A percentile compares a stretch with the other conserved stretches of the same genome.
These are phyloP conservation scores for Andrena haemorrhoa DNA, from an alignment of 2,888 invertebrate species.

Conservation along the genomic window DNA sequence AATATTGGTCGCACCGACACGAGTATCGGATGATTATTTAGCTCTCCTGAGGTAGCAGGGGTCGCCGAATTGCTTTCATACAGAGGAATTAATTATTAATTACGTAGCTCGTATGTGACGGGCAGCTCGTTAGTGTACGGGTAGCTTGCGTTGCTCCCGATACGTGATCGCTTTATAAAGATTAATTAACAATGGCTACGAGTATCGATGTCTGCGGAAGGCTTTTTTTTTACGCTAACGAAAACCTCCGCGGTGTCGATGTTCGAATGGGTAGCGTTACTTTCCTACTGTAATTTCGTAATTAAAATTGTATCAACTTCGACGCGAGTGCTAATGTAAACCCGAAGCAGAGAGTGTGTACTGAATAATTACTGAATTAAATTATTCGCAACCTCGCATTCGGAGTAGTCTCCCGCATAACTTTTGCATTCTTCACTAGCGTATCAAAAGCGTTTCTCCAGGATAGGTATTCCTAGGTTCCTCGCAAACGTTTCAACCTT, in stretches of 20 bases:
- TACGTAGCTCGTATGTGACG: conserved; percentile 51
- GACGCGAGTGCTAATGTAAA: not conserved
- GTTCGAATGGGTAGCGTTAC: not conserved
- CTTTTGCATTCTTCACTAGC: no score
- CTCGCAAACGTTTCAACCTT: no score
- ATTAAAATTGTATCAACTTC: not conserved
- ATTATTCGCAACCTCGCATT: no score
- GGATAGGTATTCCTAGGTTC: no score
- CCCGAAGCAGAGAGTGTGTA: not conserved
- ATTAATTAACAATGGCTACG: conserved; percentile 56
- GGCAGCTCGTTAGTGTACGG: conserved; percentile 47
- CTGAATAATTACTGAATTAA: not conserved
- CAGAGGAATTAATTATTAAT: conserved; percentile 65
- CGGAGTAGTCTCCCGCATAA: no score
- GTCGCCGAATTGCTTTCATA: conserved; percentile 55
- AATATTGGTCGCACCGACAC: conserved; percentile 34
- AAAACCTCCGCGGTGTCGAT: conserved; percentile 16
- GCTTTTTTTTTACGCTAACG: not conserved
- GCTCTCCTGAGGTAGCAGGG: conserved; percentile 51
- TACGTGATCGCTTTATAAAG: conserved; percentile 42
- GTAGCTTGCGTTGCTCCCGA: conserved; percentile 13
- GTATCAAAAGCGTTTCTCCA: no score
- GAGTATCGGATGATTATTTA: conserved; percentile 65
- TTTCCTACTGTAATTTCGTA: not conserved
- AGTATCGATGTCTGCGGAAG: conserved; percentile 9